Conservation (phyloP, 2,113 vertebrate genomes). For the Gymnocephalus cernua region DNA sequence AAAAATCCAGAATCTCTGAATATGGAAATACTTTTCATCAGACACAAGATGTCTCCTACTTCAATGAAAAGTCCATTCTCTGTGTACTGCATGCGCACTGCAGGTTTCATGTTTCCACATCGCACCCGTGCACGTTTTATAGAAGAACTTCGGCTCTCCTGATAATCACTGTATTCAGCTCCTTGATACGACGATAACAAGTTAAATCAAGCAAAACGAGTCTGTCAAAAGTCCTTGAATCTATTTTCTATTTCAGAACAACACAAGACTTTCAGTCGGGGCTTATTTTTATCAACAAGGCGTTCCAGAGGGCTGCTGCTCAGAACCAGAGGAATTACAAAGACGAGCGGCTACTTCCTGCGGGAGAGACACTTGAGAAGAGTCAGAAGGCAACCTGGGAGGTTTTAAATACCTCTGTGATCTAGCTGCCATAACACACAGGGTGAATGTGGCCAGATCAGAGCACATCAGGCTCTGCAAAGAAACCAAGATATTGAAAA, state of each 20-base stretch:
- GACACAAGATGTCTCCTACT: too few species aligned
- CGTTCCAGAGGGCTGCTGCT: constrained; percentile 37
- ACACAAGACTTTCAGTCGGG: constrained; percentile 20
- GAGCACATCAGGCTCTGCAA: background rate
- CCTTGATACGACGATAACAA: constrained; percentile 2
- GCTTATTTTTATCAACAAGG: constrained; percentile 67
- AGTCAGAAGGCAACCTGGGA: constrained; percentile 57
- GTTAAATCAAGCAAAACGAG: background rate
- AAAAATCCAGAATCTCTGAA: background rate
- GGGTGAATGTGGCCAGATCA: constrained; percentile 32
- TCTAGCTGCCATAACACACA: constrained; percentile 16
- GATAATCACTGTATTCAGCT: background rate
- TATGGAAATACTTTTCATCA: background rate
- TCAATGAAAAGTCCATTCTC: too few species aligned
- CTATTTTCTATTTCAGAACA: constrained; percentile 47
- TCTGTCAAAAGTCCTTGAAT: constrained; percentile 19
- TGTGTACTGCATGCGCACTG: too few species aligned
- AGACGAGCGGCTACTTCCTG: constrained; percentile 63
- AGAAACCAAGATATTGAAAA: background rate
- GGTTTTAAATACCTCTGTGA: constrained; percentile 66
- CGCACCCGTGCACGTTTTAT: background rate
- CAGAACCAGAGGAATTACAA: constrained; percentile 55
- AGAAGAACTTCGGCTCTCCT: background rate
- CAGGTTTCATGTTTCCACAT: background rate
- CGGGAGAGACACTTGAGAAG: constrained; percentile 59